phyloP scores from a whole-genome alignment of 2,888 invertebrate species.

The Acheta domesticus region DNA sequence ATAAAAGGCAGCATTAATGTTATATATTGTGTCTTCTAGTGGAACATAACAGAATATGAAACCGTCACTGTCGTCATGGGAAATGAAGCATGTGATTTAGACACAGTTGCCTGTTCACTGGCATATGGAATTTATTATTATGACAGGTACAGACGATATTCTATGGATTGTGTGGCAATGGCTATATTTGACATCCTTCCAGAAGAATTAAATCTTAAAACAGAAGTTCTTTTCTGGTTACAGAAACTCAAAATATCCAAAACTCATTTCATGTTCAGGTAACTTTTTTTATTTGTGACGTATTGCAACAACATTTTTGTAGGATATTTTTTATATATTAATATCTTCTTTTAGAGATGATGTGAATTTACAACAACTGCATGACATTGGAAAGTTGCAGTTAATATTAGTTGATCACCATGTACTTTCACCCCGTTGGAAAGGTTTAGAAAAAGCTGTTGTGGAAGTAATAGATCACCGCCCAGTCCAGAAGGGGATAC shows the following conservation, averaged over 20 bases:
- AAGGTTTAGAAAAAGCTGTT: background rate
- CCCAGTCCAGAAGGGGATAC: background rate
- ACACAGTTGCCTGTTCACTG: background rate
- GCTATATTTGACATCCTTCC: background rate
- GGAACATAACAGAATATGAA: background rate
- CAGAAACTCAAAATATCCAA: background rate
- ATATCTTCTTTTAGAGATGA: background rate
- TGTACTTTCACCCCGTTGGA: background rate
- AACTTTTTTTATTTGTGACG: background rate
- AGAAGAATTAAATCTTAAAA: background rate
- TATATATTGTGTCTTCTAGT: background rate
- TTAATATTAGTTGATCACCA: conserved; percentile 5
- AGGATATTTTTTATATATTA: too few relatives aligned
- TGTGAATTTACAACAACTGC: background rate
- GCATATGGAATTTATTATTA: background rate
- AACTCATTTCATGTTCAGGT: background rate
- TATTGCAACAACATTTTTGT: background rate
- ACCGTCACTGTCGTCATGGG: background rate
- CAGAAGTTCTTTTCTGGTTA: background rate
- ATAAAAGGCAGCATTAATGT: too few relatives aligned
- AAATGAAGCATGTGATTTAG: background rate
- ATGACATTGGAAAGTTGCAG: background rate
- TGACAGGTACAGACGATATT: background rate
- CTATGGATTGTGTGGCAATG: background rate
- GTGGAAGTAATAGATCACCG: background rate